Percentiles rank a stretch among this genome's conserved stretches.
These are phyloP conservation scores for Saccostrea cuccullata DNA, from an alignment of 1,140 invertebrate species.

Conservation along the genomic window DNA sequence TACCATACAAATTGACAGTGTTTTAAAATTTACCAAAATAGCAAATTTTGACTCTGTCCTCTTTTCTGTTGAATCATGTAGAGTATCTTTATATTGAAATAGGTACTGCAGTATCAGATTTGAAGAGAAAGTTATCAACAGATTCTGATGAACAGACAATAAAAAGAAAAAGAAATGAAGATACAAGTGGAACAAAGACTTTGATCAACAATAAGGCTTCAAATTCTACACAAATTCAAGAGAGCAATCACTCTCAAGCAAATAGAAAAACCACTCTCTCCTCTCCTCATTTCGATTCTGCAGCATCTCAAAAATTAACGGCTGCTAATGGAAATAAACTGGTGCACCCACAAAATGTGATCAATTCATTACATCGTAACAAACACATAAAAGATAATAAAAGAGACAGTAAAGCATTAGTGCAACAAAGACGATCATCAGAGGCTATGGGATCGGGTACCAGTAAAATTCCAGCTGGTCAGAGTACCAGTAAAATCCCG, in stretches of 20 bases:
- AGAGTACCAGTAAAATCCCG: slow-evolving; percentile 59
- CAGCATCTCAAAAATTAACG: neutral
- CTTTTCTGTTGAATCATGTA: too few relatives aligned
- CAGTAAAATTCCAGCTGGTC: slow-evolving; percentile 58
- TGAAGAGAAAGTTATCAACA: neutral
- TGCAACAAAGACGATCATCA: neutral
- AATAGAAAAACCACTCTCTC: neutral
- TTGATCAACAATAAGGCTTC: neutral
- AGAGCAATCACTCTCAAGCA: neutral
- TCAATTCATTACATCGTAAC: neutral
- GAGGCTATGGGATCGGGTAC: neutral
- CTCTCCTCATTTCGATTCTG: neutral
- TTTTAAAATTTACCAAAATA: too few relatives aligned
- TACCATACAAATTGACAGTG: too few relatives aligned
- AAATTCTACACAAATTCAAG: neutral
- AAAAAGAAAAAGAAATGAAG: neutral
- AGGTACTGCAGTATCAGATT: neutral
- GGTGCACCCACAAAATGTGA: neutral
- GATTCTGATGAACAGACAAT: neutral
- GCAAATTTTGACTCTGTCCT: too few relatives aligned
- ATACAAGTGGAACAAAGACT: neutral
- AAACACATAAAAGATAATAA: neutral
- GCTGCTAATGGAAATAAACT: neutral
- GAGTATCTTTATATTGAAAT: neutral
- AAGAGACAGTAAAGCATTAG: neutral